These are phyloP conservation scores for Apodemia mormo DNA, from an alignment of 2,888 invertebrate genomes.

Conservation along the genomic window DNA sequence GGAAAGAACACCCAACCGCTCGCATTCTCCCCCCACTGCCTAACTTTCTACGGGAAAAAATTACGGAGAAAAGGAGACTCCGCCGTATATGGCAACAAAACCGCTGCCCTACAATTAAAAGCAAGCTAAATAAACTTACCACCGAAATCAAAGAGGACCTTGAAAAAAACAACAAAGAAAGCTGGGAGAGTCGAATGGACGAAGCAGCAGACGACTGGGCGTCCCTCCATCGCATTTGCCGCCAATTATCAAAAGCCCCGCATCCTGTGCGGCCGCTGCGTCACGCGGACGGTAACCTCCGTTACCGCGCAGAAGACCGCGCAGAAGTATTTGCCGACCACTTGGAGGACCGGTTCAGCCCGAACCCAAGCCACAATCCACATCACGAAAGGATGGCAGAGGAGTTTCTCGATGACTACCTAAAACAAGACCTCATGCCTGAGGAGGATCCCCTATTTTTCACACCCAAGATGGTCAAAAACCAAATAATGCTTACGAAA, in stretches of 20 bases:
- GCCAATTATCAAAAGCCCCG: background rate
- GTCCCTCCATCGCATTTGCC: background rate
- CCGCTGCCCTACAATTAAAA: no score
- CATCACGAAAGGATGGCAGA: background rate
- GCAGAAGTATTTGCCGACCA: constrained; percentile 18
- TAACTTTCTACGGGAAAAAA: no score
- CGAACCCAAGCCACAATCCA: background rate
- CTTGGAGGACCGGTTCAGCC: constrained; percentile 8
- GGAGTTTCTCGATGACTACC: background rate
- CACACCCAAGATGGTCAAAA: constrained; percentile 16
- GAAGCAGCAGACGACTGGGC: background rate
- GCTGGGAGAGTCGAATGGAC: no score
- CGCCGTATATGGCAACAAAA: no score
- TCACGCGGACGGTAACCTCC: constrained; percentile 11
- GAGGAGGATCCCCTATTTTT: constrained; percentile 23
- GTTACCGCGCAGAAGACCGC: no score
- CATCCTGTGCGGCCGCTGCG: constrained; percentile 19
- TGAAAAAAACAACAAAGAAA: no score
- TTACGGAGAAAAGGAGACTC: no score
- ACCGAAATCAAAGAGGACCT: no score
- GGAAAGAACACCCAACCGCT: no score
- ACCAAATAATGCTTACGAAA: background rate
- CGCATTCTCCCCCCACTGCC: no score
- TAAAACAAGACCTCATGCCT: background rate
- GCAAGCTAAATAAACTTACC: no score